Percentiles rank a stretch among this genome's conserved stretches.
phyloP scores from a whole-genome alignment of 2,888 invertebrate species.

The Augochlorella aurata region DNA sequence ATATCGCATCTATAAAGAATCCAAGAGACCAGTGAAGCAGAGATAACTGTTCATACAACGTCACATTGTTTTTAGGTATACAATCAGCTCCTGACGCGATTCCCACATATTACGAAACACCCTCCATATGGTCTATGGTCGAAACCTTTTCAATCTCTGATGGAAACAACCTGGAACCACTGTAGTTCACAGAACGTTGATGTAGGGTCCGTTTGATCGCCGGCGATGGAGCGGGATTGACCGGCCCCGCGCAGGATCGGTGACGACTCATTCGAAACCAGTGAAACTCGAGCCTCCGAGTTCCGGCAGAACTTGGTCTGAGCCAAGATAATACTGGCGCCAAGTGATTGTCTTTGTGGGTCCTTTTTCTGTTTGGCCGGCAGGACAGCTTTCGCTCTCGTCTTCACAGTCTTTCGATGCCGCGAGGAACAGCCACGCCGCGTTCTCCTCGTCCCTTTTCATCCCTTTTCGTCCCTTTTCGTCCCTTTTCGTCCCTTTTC shows the following conservation, averaged over 20 bases:
- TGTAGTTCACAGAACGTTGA: too few species aligned
- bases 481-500: neutral
- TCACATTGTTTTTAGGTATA: too few species aligned
- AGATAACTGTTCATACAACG: too few species aligned
- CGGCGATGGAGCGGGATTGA: neutral
- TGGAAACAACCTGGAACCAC: too few species aligned
- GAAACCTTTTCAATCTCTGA: too few species aligned
- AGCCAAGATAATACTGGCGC: constrained; percentile 69
- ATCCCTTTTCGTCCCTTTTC: constrained; percentile 3
- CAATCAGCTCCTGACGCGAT: too few species aligned
- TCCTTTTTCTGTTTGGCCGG: constrained; percentile 41
- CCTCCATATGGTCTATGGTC: too few species aligned
- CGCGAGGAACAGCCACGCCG: constrained; percentile 10
- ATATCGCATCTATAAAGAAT: too few species aligned
- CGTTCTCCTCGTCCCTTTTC: constrained; percentile 22
- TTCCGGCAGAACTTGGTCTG: constrained; percentile 64
- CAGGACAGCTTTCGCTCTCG: constrained; percentile 18
- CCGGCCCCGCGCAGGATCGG: neutral
- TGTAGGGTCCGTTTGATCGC: neutral
- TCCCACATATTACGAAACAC: too few species aligned
- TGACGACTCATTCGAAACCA: constrained; percentile 13
- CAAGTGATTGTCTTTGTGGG: constrained; percentile 52
- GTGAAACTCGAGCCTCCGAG: constrained; percentile 53
- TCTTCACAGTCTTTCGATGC: constrained; percentile 37
- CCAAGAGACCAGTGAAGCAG: too few species aligned